Conservation (phyloP, 1,140 invertebrate species). For the Atopsyche davidsoni region DNA sequence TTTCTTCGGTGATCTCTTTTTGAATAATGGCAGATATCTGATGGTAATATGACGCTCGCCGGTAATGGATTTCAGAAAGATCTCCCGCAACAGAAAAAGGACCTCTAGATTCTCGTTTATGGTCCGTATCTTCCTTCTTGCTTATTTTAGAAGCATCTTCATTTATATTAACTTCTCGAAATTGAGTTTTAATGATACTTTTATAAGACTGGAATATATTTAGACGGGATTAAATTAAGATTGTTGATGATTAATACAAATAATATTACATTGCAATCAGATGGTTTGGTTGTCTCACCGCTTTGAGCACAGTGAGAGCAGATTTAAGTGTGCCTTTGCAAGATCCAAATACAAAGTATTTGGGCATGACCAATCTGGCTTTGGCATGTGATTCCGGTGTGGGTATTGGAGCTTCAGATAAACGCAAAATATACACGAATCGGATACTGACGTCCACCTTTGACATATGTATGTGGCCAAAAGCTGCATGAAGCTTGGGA, state of each 20-base stretch:
- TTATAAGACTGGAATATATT: too few relatives aligned
- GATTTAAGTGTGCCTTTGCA: conserved; percentile 46
- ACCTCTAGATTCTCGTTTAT: too few relatives aligned
- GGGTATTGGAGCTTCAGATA: conserved; percentile 53
- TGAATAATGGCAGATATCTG: background rate
- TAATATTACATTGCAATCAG: conserved; percentile 9
- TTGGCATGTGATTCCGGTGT: conserved; percentile 34
- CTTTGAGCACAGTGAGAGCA: too few relatives aligned
- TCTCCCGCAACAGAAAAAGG: too few relatives aligned
- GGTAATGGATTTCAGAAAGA: conserved; percentile 7
- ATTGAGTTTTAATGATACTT: too few relatives aligned
- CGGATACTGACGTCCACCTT: conserved; percentile 44
- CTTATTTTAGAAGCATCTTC: too few relatives aligned
- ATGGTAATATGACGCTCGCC: conserved; percentile 5
- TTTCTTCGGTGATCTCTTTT: too few relatives aligned
- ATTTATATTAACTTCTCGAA: too few relatives aligned
- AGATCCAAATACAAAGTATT: conserved; percentile 57
- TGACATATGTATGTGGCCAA: conserved; percentile 53
- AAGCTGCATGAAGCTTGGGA: conserved; percentile 58
- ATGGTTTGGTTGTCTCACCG: too few relatives aligned
- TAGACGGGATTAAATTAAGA: too few relatives aligned
- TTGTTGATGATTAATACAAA: too few relatives aligned
- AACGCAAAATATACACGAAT: conserved; percentile 62
- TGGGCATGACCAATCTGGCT: conserved; percentile 50
- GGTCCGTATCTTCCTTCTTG: too few relatives aligned